Percentiles rank a stretch among this genome's conserved stretches.
Conservation (phyloP, 2,888 invertebrate species). For the Entomobrya multifasciata region DNA sequence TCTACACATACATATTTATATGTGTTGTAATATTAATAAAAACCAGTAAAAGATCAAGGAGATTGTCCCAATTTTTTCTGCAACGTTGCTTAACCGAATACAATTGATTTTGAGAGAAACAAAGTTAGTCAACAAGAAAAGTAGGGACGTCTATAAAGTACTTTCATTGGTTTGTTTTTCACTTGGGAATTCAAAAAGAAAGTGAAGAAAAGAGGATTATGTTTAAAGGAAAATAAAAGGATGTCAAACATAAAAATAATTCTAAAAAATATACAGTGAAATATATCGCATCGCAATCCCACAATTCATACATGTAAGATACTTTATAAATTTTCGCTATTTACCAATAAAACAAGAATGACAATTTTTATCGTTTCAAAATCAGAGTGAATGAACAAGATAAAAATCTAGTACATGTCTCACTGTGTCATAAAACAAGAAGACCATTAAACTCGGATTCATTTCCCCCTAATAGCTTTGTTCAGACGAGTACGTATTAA, state of each 20-base stretch:
- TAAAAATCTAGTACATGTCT: no score
- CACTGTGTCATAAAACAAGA: no score
- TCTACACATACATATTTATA: no score
- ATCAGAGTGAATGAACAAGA: no score
- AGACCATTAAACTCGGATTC: neutral
- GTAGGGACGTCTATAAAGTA: no score
- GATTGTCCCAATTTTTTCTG: constrained; percentile 34
- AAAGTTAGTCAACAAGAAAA: neutral
- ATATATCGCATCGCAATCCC: neutral
- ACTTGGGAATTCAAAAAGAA: neutral
- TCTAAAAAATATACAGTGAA: no score
- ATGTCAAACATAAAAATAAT: neutral
- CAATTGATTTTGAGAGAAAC: constrained; percentile 11
- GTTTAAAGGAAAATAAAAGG: neutral
- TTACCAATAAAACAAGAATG: no score
- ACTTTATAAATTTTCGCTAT: neutral
- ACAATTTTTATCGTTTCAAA: no score
- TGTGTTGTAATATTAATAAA: constrained; percentile 17
- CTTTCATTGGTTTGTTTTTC: no score
- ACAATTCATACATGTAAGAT: neutral
- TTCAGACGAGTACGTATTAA: no score
- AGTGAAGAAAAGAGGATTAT: no score
- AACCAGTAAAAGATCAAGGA: constrained; percentile 60
- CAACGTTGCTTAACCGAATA: neutral
- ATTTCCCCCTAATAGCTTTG: neutral